Percentiles rank a stretch among this genome's conserved stretches.
Evolutionary conservation across 2,888 invertebrate species (phyloP).

Genomic region (Lissocephala sabroskyi): DNA sequence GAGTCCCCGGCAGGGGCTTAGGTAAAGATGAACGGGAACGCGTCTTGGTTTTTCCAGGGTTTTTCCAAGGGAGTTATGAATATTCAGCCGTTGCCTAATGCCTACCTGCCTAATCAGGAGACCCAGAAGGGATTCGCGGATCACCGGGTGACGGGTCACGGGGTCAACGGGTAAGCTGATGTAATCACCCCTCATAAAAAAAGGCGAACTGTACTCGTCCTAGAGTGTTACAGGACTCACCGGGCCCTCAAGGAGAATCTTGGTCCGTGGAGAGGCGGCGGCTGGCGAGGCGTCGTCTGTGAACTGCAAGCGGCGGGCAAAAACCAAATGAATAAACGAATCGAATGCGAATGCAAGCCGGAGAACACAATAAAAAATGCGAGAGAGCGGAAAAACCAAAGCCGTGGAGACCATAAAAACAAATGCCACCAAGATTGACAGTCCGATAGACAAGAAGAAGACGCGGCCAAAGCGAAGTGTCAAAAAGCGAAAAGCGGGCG

Average conservation of each 20-base stretch:
- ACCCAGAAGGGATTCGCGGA: no score
- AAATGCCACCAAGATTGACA: constrained; percentile 68
- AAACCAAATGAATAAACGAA: constrained; percentile 6
- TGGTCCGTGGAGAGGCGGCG: no score
- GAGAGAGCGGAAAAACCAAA: constrained; percentile 14
- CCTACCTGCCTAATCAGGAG: constrained; percentile 27
- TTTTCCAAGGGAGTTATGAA: constrained; percentile 33
- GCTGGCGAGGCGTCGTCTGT: constrained; percentile 12
- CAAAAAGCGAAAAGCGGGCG: constrained; percentile 49
- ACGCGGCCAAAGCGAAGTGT: constrained; percentile 60
- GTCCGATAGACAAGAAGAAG: constrained; percentile 62
- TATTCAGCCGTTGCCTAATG: constrained; percentile 9
- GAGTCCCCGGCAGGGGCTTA: no score
- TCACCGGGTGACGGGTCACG: no score
- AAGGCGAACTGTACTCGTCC: no score
- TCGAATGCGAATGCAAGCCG: constrained; percentile 33
- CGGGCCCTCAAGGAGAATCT: no score
- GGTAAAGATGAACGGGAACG: constrained; percentile 27
- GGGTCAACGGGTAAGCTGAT: no score
- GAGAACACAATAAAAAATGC: constrained; percentile 14
- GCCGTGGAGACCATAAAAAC: constrained; percentile 7
- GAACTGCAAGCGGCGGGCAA: constrained; percentile 16
- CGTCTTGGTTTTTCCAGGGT: constrained; percentile 33
- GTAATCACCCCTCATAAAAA: constrained; percentile 1
- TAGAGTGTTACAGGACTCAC: no score